Evolutionary conservation across 2,888 invertebrate genomes (phyloP).

Genomic region (Aleiodes leptofemur): DNA sequence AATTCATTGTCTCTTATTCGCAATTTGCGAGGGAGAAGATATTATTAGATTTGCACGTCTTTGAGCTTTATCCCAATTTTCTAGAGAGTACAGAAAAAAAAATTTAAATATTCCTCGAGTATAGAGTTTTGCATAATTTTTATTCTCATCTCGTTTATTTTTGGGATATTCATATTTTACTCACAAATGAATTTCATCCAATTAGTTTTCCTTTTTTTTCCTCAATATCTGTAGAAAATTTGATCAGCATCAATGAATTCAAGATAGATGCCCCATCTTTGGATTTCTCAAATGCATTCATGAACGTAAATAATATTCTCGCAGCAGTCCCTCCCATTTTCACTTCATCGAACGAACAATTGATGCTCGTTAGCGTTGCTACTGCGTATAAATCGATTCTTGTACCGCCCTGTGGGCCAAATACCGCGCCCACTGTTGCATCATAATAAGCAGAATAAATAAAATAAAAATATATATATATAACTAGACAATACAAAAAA

Average conservation of each 20-base stretch:
- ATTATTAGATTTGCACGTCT: no score
- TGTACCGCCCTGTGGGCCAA: background rate
- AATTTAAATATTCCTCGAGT: no score
- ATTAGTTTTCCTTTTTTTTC: no score
- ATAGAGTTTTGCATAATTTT: no score
- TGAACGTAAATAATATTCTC: conserved; percentile 36
- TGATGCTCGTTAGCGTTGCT: conserved; percentile 38
- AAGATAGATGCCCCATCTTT: background rate
- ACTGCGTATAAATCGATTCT: conserved; percentile 42
- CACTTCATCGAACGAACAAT: conserved; percentile 39
- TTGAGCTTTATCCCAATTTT: no score
- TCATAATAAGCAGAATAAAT: background rate
- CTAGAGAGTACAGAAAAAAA: background rate
- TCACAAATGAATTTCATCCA: no score
- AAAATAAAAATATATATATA: background rate
- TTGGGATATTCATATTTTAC: no score
- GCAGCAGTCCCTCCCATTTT: conserved; percentile 4
- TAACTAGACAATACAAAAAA: background rate
- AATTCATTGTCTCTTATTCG: no score
- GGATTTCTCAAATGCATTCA: background rate
- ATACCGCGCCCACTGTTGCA: conserved; percentile 7
- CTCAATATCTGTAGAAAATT: background rate
- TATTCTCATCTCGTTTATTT: background rate
- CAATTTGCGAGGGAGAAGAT: no score
- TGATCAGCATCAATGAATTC: background rate